Evolutionary conservation across 2,113 vertebrate species (phyloP), one percentile per base, ranked within the genome.

Genomic region (Anguilla rostrata): DNA sequence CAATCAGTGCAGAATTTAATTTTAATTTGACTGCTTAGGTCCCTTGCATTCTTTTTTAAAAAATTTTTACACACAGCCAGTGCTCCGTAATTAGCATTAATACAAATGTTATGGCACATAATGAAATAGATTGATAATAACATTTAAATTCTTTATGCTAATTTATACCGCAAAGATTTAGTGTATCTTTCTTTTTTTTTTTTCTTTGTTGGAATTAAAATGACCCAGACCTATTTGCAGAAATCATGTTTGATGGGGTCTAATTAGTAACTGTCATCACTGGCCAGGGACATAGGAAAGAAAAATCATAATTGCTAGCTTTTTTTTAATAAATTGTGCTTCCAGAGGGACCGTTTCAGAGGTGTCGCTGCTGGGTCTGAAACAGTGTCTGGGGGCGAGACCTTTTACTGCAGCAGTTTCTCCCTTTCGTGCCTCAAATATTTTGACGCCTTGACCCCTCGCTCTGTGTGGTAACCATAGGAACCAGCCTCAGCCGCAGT

Each of bases 391-490:
- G 43, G 56, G 88, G 87, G 88, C 85, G 87, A 56, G 83, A 88
- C 89, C 89, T 88, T 84, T 39, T 11, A 66, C 60, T 86, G 88
- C 87, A 89, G 87, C 85, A 86, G 84, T 87, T 90, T 89, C 82
- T 81, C 46, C 88, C 88, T 87, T 88, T 88, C 84, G 80, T 85
- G 81, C 82, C 81, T 87, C 85, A 78, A 60, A 89, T 84, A 86
- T 88, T 88, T 89, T 86, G 88, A 89, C 86, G 93, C 88, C 86
- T 90, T 92, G 91, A 94, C 93, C 93, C 91, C 82, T 81, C 8
- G 79, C 86, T 86, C 93, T 91, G 49, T 53, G 12, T 56, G 41
- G 95, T 96, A 95, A 89, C 92, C 93, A 95, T 94, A 92, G 94
- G 86, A 95, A 96, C 95, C 85, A 87, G 87, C 92, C 88, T 92